Conservation (phyloP, 2,888 invertebrate species). For the Eueremaeus valkanovi region DNA sequence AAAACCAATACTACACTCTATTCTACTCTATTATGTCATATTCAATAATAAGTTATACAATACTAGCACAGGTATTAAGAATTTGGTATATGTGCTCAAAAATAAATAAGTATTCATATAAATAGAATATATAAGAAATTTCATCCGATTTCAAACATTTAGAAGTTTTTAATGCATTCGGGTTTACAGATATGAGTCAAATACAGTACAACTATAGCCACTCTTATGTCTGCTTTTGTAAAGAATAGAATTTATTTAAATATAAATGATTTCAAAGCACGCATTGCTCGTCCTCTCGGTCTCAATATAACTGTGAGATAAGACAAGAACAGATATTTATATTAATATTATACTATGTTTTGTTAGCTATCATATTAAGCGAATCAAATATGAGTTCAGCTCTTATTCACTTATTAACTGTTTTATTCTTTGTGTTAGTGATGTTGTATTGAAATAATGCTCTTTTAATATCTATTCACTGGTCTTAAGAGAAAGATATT, state of each 20-base stretch:
- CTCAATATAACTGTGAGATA: too few relatives aligned
- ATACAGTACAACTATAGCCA: too few relatives aligned
- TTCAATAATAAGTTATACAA: too few relatives aligned
- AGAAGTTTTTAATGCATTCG: neutral
- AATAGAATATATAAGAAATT: neutral
- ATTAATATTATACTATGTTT: too few relatives aligned
- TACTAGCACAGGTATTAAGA: neutral
- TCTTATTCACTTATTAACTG: neutral
- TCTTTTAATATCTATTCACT: neutral
- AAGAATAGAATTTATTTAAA: neutral
- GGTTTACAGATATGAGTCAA: neutral
- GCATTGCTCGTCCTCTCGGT: neutral
- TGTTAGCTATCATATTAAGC: too few relatives aligned
- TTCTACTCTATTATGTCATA: too few relatives aligned
- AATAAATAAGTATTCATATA: constrained; percentile 7
- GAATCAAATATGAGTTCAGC: neutral
- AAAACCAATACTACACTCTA: too few relatives aligned
- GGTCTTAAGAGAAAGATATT: neutral
- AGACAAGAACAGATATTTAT: too few relatives aligned
- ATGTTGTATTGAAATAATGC: neutral
- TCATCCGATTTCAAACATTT: neutral
- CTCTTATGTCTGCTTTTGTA: neutral
- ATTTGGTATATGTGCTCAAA: neutral
- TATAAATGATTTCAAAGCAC: neutral
- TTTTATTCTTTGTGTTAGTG: too few relatives aligned